Base-by-base conservation (phyloP, 1,140 invertebrate species). In the Uloborus diversus region DNA sequence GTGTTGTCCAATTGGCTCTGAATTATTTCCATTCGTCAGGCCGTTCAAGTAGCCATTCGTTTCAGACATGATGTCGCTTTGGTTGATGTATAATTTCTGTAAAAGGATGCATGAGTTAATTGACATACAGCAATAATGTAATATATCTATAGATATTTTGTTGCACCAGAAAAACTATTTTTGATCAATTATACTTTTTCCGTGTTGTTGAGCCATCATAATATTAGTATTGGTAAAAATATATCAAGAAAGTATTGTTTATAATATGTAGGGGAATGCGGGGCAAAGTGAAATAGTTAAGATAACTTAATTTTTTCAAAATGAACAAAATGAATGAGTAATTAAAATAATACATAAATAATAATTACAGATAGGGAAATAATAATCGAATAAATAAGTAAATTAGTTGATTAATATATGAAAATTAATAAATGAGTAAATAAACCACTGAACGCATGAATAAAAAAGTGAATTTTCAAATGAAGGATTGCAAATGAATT, bases 1-100 rank as follows among this genome's bases (percentile, higher is more conserved):
- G 25, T 82, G 75, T n/a, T 70, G 79, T 35, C 59, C 79, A 0
- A 79, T 35, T 17, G 76, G 76, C n/a, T 79, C 76, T 17, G 32
- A 51, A 32, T 49, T 68, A n/a, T 65, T n/a, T 14, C 57, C 71
- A 75, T 75, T 75, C 13, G 25, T 75, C 7, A 35, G 23, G 20
- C 61, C 61, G 23, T 64, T 64, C 11, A 37, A 25, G n/a, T 75
- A 37, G 9, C 73, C 73, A 25, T 78, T 78, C 17, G 73, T 78
- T 17, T 78, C 73, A 57, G 73, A 78, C 73, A 78, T 78, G 57
- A n/a, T 75, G 9, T 9, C 37, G 37, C 9, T 9, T 13, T 13
- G 17, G 37, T 42, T 42, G 17, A 17, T 13, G 17, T 42, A 42
- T 42, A 13, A 42, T 42, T 42, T 17, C 37, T 42, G 37, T 13